Conservation (phyloP, 2,888 invertebrate species). For the Trichogramma dendrolimi region DNA sequence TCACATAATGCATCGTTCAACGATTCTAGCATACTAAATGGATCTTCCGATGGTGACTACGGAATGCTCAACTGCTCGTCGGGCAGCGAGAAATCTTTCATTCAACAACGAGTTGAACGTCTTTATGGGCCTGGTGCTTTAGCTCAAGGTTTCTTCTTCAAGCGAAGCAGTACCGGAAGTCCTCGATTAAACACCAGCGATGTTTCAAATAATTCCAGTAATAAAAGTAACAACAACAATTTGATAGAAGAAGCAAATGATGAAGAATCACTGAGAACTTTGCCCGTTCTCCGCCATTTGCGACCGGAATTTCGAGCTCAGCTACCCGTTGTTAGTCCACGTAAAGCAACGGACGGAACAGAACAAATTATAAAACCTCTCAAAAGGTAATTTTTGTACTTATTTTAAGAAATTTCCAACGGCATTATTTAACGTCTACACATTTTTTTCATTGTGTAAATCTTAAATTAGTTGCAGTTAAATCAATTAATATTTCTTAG, state of each 20-base stretch:
- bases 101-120: slow-evolving; percentile 83
- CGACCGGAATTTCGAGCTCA: slow-evolving; percentile 84
- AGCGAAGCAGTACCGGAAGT: slow-evolving; percentile 47
- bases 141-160: slow-evolving; percentile 74
- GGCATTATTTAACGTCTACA: too few relatives aligned
- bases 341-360: slow-evolving; percentile 47
- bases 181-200: slow-evolving; percentile 39
- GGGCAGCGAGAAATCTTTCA: slow-evolving; percentile 62
- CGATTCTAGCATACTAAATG: slow-evolving; percentile 42
- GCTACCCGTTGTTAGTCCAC: slow-evolving; percentile 60
- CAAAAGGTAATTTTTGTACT: slow-evolving; percentile 38
- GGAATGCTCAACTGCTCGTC: slow-evolving; percentile 38
- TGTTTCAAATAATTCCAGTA: slow-evolving; percentile 45
- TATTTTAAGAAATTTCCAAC: neutral
- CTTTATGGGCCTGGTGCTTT: slow-evolving; percentile 83
- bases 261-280: slow-evolving; percentile 50
- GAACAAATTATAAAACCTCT: slow-evolving; percentile 48
- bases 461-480: too few relatives aligned
- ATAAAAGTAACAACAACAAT: slow-evolving; percentile 39
- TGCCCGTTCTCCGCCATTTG: slow-evolving; percentile 78
- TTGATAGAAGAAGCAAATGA: slow-evolving; percentile 38
- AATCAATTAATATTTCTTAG: too few relatives aligned
- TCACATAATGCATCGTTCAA: slow-evolving; percentile 37
- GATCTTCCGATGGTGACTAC: slow-evolving; percentile 36
- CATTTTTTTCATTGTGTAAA: too few relatives aligned